Base-by-base conservation (phyloP, 2,888 invertebrate genomes). In the Bombylius major region DNA sequence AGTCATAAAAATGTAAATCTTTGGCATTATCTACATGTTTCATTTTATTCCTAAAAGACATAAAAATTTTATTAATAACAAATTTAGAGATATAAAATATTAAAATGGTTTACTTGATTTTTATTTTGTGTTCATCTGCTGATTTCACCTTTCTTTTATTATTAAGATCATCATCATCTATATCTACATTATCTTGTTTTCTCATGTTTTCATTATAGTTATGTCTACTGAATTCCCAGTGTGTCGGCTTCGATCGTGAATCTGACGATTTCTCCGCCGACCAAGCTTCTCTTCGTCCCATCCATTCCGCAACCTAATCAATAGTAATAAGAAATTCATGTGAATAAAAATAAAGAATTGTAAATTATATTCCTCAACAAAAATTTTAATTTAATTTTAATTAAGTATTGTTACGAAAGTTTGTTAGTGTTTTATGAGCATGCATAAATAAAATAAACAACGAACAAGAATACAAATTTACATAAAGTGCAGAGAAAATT, bases 211-310 rank as follows among this genome's bases (percentile, higher is more conserved):
- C 69, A 68, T 67, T 66, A 69, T 67, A 65, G 66, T 71, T 66
- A 66, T 83, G 78, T 62, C 83, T 81, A 71, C 86, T 85, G 70
- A 86, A 86, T 66, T 84, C 83, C 86, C 86, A 86, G 65, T 83
- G 82, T 55, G 81, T 82, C 63, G 83, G 81, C 69, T 81, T 82
- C 64, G 82, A 82, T 72, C 82, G 78, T 69, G 79, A 76, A 75
- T 82, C 82, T 67, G 69, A 64, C 65, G 73, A 70, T 67, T 80
- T 82, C 71, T 88, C 88, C 47, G 89, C 89, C 66, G 89, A 89
- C 90, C 90, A 91, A 39, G 90, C 90, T 78, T 90, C 89, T 68
- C 86, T 81, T 69, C 84, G 78, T 67, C 84, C 82, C 69, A 78
- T 78, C 86, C 86, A 86, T 70, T 86, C 86, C 61, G 82, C 83